phyloP scores from a whole-genome alignment of 1,140 invertebrate genomes.

The Drosophila parabipectinata region DNA sequence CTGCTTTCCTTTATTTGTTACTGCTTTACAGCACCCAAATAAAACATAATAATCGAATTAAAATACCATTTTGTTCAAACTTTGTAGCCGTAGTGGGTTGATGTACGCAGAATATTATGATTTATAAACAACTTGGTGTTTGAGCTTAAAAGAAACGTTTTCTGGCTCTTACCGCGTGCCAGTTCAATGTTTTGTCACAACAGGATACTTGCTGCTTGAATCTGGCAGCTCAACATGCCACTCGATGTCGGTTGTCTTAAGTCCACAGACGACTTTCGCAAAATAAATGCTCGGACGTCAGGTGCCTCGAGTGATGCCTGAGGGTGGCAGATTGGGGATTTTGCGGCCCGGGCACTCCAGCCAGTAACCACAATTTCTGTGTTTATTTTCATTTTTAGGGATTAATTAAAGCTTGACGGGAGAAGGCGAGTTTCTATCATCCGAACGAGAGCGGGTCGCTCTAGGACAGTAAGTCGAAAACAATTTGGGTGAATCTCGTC shows the following conservation, averaged over 20 bases:
- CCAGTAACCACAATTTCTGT: conserved; percentile 45
- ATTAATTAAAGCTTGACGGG: conserved; percentile 7
- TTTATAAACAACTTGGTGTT: not conserved
- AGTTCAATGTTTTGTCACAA: conserved; percentile 3
- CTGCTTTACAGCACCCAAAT: too few species aligned
- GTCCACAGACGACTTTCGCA: conserved; percentile 32
- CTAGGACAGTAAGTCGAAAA: not conserved
- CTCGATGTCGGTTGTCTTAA: conserved; percentile 26
- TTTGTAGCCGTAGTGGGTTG: too few species aligned
- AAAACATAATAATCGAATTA: too few species aligned
- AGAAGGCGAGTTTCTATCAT: too few species aligned
- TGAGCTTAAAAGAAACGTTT: not conserved
- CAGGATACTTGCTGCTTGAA: conserved; percentile 15
- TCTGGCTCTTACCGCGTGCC: not conserved
- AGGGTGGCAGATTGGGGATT: conserved; percentile 10
- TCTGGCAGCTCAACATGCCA: conserved; percentile 13
- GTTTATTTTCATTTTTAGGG: conserved; percentile 45
- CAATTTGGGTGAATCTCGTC: too few species aligned
- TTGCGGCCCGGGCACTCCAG: conserved; percentile 47
- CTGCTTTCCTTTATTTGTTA: too few species aligned
- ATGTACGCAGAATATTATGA: too few species aligned
- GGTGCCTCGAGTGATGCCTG: conserved; percentile 1
- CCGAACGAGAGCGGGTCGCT: conserved; percentile 1
- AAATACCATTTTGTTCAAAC: too few species aligned
- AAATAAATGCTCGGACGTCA: conserved; percentile 2